These are phyloP conservation scores for Rhingia campestris DNA, from an alignment of 2,888 invertebrate genomes.

Conservation along the genomic window DNA sequence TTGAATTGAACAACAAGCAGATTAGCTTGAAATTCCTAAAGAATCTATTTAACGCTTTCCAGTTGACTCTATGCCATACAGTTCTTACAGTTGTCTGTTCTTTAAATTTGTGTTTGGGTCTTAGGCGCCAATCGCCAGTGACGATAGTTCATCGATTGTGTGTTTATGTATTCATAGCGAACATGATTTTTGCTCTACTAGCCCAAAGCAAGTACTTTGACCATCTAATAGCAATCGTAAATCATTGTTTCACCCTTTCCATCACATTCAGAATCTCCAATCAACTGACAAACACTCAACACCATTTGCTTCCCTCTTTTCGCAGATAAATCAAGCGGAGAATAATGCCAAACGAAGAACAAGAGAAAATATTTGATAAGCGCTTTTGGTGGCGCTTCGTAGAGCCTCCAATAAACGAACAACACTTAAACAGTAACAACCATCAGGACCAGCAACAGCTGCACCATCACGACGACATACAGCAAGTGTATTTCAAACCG, in stretches of 20 bases:
- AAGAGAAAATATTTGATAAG: constrained; percentile 74
- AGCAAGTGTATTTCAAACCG: constrained; percentile 55
- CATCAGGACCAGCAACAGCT: constrained; percentile 29
- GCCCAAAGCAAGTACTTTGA: too few relatives aligned
- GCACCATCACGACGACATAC: constrained; percentile 49
- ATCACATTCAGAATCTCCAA: neutral
- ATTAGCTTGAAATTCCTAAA: too few relatives aligned
- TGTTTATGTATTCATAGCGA: too few relatives aligned
- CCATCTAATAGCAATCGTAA: too few relatives aligned
- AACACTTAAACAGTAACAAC: constrained; percentile 45
- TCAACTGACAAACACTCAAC: neutral
- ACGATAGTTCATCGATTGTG: too few relatives aligned
- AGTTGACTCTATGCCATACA: too few relatives aligned
- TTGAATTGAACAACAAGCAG: too few relatives aligned
- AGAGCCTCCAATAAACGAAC: constrained; percentile 78
- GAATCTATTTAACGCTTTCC: too few relatives aligned
- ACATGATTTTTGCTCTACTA: too few relatives aligned
- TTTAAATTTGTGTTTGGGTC: too few relatives aligned
- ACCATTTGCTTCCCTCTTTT: neutral
- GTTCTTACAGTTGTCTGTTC: too few relatives aligned
- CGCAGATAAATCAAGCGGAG: constrained; percentile 63
- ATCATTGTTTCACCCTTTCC: neutral
- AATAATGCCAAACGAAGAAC: constrained; percentile 76
- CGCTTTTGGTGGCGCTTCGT: constrained; percentile 76
- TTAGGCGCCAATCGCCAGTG: too few relatives aligned